Evolutionary conservation across 1,140 invertebrate species (phyloP).

Genomic region (Saccostrea echinata): DNA sequence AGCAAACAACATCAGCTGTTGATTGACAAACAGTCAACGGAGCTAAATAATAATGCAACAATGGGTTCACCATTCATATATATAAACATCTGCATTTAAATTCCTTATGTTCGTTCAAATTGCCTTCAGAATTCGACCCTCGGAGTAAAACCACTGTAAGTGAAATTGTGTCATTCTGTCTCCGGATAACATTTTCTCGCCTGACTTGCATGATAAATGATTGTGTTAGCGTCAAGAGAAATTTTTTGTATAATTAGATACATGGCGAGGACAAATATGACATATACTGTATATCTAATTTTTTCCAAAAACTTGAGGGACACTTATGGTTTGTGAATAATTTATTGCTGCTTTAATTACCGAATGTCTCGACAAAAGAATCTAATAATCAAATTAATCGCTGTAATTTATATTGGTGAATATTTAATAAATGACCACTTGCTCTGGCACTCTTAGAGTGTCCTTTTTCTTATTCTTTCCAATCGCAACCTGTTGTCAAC

Average conservation of each 20-base stretch:
- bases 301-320: neutral
- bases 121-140: neutral
- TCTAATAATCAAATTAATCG: conserved; percentile 32
- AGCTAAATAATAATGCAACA: conserved; percentile 3
- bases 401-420: conserved; percentile 20
- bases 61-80: neutral
- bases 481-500: conserved; percentile 9
- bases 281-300: conserved; percentile 20
- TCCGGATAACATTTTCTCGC: neutral
- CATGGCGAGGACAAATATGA: neutral
- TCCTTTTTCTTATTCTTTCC: conserved; percentile 9
- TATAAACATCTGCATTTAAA: conserved; percentile 25
- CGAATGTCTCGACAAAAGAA: neutral
- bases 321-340: neutral
- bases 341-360: conserved; percentile 21
- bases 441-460: neutral
- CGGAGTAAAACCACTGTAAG: neutral
- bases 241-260: conserved; percentile 17
- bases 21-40: conserved; percentile 10
- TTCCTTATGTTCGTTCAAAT: neutral
- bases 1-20: conserved; percentile 31
- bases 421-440: conserved; percentile 22
- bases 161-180: neutral
- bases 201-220: conserved; percentile 17
- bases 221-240: neutral